Percentiles rank a stretch among this genome's conserved stretches.
These are phyloP conservation scores for Sitobion miscanthi DNA, from an alignment of 1,140 invertebrate species.

Conservation along the genomic window DNA sequence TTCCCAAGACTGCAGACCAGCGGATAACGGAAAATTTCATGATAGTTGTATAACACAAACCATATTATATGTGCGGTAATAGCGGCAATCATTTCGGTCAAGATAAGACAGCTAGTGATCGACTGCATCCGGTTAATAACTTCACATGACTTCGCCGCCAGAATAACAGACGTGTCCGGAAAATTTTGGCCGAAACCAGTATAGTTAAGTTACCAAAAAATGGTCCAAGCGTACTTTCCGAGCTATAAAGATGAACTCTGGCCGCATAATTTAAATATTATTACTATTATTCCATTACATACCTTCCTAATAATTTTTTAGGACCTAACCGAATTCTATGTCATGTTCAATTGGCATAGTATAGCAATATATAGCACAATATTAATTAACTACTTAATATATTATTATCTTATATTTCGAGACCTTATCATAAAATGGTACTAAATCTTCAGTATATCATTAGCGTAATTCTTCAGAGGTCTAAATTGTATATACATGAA, in stretches of 20 bases:
- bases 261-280: neutral
- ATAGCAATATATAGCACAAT: neutral
- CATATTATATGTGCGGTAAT: neutral
- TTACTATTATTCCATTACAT: neutral
- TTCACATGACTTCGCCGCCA: neutral
- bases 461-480: neutral
- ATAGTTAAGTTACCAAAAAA: neutral
- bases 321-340: neutral
- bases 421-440: neutral
- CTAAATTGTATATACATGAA: too few species aligned
- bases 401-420: neutral
- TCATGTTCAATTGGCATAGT: neutral
- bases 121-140: conserved; percentile 1
- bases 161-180: neutral
- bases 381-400: neutral
- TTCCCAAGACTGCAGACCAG: neutral
- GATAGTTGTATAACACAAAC: neutral
- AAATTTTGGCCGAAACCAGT: neutral
- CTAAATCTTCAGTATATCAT: neutral
- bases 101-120: neutral
- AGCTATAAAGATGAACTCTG: neutral
- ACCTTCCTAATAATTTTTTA: neutral
- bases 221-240: neutral
- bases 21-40: neutral
- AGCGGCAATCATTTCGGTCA: neutral